These are phyloP conservation scores for Baccha elongata DNA, from an alignment of 2,888 invertebrate genomes.

Conservation along the genomic window DNA sequence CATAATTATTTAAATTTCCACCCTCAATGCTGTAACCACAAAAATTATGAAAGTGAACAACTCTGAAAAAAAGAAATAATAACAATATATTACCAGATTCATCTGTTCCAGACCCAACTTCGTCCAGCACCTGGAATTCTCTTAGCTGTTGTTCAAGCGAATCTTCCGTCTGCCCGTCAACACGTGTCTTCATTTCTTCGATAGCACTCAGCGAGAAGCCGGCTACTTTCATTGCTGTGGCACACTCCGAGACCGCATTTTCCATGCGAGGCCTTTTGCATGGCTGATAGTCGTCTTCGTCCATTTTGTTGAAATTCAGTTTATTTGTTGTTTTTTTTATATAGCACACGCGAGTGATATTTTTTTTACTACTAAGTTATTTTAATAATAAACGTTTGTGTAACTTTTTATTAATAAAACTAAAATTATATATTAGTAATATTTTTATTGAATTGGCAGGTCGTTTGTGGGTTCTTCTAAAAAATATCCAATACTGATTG, in stretches of 20 bases:
- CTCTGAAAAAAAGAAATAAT: background rate
- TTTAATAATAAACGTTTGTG: slow-evolving; percentile 42
- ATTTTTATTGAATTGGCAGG: slow-evolving; percentile 54
- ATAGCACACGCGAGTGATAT: slow-evolving; percentile 1
- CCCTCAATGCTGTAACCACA: background rate
- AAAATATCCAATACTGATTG: slow-evolving; percentile 82
- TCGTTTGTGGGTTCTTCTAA: slow-evolving; percentile 78
- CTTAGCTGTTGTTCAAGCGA: slow-evolving; percentile 82
- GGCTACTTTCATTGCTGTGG: slow-evolving; percentile 78
- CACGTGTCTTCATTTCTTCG: slow-evolving; percentile 79
- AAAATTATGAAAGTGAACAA: background rate
- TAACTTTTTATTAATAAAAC: slow-evolving; percentile 20
- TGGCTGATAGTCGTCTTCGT: slow-evolving; percentile 36
- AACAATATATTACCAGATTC: slow-evolving; percentile 76
- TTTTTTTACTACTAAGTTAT: background rate
- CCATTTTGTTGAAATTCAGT: slow-evolving; percentile 33
- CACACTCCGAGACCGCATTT: slow-evolving; percentile 73
- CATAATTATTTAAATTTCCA: too few species aligned
- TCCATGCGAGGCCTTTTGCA: slow-evolving; percentile 72
- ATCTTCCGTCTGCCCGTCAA: slow-evolving; percentile 77
- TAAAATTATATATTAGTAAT: background rate
- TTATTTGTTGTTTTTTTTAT: slow-evolving; percentile 3
- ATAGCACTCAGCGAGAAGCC: slow-evolving; percentile 81
- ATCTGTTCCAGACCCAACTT: slow-evolving; percentile 83
- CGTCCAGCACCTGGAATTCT: slow-evolving; percentile 87